Percentiles rank a stretch among this genome's conserved stretches.
phyloP scores from a whole-genome alignment of 2,888 invertebrate genomes.

The Eremobia ochroleuca region DNA sequence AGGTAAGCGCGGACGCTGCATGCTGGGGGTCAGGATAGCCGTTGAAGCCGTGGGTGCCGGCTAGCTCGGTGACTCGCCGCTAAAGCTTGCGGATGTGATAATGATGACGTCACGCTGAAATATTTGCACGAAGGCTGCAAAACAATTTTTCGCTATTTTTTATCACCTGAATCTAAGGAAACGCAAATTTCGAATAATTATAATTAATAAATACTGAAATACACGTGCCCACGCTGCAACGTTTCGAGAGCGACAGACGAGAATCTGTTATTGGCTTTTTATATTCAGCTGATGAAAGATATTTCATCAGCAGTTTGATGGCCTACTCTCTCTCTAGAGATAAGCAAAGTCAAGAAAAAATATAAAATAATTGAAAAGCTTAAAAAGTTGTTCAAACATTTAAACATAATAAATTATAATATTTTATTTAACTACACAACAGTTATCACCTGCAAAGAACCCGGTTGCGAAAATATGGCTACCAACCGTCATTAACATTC shows the following conservation, averaged over 20 bases:
- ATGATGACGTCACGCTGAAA: too few relatives aligned
- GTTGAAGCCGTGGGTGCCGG: too few relatives aligned
- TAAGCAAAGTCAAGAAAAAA: background rate
- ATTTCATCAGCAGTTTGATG: background rate
- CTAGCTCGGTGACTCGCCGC: too few relatives aligned
- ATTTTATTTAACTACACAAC: background rate
- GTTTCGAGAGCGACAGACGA: background rate
- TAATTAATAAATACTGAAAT: too few relatives aligned
- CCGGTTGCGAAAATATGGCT: slow-evolving; percentile 14
- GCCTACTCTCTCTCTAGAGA: background rate
- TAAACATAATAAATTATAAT: background rate
- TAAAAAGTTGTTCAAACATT: background rate
- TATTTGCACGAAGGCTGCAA: too few relatives aligned
- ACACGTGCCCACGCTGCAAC: background rate
- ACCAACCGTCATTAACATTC: slow-evolving; percentile 27
- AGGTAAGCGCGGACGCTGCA: too few relatives aligned
- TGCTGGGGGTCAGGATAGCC: too few relatives aligned
- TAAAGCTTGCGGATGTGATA: too few relatives aligned
- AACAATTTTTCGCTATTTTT: too few relatives aligned
- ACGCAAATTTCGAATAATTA: too few relatives aligned
- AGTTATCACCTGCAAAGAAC: slow-evolving; percentile 12
- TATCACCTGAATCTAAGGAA: too few relatives aligned
- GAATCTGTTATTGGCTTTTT: background rate
- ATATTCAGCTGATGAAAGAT: background rate
- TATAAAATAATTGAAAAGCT: background rate